A percentile compares a stretch with the other conserved stretches of the same genome.
Conservation (phyloP, 2,797 vertebrate species). For the Enteromius mattozi region DNA sequence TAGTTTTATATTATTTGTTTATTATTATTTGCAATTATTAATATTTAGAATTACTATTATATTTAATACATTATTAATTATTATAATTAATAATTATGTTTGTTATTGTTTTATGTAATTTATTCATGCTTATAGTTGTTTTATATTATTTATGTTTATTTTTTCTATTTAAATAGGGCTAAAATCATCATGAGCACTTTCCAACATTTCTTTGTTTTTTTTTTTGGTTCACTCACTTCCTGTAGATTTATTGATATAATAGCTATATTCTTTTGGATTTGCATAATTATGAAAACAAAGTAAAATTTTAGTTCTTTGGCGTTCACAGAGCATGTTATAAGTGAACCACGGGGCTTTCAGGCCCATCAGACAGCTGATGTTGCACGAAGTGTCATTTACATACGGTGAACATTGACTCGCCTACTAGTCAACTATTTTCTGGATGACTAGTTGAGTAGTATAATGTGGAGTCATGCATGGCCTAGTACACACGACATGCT, state of each 20-base stretch:
- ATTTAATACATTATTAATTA: no score
- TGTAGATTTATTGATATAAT: background rate
- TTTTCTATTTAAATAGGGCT: background rate
- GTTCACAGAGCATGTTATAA: background rate
- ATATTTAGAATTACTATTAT: no score
- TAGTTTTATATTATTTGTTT: background rate
- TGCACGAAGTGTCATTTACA: background rate
- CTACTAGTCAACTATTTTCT: slow-evolving; percentile 24
- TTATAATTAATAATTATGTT: no score
- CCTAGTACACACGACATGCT: background rate
- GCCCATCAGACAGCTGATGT: background rate
- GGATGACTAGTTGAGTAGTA: background rate
- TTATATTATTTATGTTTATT: no score
- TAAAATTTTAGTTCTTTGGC: background rate
- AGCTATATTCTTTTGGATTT: background rate
- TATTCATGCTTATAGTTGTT: no score
- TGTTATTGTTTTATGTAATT: no score
- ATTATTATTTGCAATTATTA: background rate
- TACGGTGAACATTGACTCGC: background rate
- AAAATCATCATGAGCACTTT: background rate
- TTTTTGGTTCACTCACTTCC: background rate
- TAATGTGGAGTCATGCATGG: background rate
- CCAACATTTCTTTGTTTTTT: background rate
- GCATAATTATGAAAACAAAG: background rate
- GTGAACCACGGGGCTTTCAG: background rate